A percentile compares a stretch with the other conserved stretches of the same genome.
Conservation (phyloP, 2,113 vertebrate species). For the Sterrhoptilus dennistouni region DNA sequence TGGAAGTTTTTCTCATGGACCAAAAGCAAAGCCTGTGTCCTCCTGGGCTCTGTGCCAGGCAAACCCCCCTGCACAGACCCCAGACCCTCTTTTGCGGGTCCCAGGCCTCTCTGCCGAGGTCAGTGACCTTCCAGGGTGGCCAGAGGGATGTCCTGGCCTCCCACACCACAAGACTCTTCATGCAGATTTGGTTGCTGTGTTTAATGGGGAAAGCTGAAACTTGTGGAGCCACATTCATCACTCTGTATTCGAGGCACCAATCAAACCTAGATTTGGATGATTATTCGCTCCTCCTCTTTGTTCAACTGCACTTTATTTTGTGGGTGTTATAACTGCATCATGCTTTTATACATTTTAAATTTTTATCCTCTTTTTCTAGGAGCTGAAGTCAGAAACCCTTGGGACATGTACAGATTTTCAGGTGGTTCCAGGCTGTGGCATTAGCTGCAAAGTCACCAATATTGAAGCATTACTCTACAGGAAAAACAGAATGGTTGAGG, state of each 20-base stretch:
- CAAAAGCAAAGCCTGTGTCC: too few relatives aligned
- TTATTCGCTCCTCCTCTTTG: neutral
- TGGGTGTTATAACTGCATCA: neutral
- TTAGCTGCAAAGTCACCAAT: constrained; percentile 92
- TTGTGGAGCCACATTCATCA: neutral
- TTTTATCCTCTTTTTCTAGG: constrained; percentile 67
- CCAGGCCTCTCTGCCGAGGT: too few relatives aligned
- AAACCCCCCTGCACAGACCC: too few relatives aligned
- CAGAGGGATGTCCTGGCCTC: too few relatives aligned
- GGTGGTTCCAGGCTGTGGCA: constrained; percentile 93
- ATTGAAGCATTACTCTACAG: constrained; percentile 81
- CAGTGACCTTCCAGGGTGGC: too few relatives aligned
- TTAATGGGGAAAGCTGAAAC: neutral
- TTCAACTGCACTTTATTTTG: neutral
- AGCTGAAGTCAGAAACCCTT: constrained; percentile 84
- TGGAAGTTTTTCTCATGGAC: too few relatives aligned
- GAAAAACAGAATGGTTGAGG: constrained; percentile 79
- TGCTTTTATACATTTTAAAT: neutral
- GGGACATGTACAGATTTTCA: constrained; percentile 93
- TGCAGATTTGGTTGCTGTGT: neutral
- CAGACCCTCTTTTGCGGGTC: too few relatives aligned
- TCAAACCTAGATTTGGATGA: neutral
- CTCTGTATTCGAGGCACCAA: fast-evolving
- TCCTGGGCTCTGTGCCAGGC: too few relatives aligned
- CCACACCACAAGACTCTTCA: neutral